These are phyloP conservation scores for Anguilla megastoma DNA, from an alignment of 2,797 vertebrate species.

Conservation along the genomic window DNA sequence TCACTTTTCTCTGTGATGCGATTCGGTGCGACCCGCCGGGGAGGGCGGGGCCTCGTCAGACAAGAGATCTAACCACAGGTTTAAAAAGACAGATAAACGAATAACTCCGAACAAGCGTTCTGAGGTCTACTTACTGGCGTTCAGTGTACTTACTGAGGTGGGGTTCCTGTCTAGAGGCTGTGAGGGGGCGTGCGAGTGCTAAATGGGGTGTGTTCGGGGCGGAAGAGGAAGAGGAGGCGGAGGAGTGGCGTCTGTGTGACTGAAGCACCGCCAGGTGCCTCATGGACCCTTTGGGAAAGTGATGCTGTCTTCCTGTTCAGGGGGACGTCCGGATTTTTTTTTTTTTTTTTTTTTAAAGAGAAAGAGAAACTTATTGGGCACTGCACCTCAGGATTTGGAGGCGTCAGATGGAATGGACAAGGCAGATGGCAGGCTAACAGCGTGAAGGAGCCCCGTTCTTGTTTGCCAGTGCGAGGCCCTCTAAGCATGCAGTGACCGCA, in stretches of 20 bases:
- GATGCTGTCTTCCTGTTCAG: constrained; percentile 77
- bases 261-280: constrained; percentile 81
- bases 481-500: constrained; percentile 55
- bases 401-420: constrained; percentile 55
- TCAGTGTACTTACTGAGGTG: constrained; percentile 76
- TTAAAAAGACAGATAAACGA: background rate
- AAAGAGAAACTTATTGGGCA: constrained; percentile 57
- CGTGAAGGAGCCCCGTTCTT: constrained; percentile 39
- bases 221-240: constrained; percentile 55
- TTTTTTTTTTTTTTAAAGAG: constrained; percentile 51
- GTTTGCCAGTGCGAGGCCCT: background rate
- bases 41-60: background rate
- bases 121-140: constrained; percentile 69
- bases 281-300: constrained; percentile 77
- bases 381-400: constrained; percentile 47
- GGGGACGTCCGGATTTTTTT: constrained; percentile 56
- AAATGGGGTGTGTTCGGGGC: constrained; percentile 67
- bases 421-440: constrained; percentile 38
- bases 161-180: constrained; percentile 70
- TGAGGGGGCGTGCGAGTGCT: constrained; percentile 72
- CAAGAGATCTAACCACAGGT: background rate
- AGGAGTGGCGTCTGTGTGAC: constrained; percentile 73
- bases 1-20: constrained; percentile 27
- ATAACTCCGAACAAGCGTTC: background rate
- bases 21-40: constrained; percentile 37